phyloP scores from a whole-genome alignment of 2,888 invertebrate genomes.

The Panzeria rudis region DNA sequence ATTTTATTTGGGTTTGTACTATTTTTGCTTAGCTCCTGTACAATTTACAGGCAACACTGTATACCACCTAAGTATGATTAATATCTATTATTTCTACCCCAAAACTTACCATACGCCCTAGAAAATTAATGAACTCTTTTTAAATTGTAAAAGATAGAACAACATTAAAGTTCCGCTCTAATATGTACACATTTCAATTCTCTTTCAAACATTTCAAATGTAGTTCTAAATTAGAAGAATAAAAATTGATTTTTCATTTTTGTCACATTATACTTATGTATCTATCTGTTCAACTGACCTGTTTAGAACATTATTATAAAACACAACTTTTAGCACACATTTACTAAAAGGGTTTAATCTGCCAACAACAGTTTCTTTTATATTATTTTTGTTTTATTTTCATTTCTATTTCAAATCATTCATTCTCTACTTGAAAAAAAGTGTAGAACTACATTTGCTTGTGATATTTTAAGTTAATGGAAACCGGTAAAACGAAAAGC shows the following conservation, averaged over 20 bases:
- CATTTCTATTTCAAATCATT: slow-evolving; percentile 5
- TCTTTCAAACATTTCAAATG: not conserved
- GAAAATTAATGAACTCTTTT: not conserved
- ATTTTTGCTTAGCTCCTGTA: too few species aligned
- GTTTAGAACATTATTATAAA: slow-evolving; percentile 42
- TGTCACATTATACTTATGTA: not conserved
- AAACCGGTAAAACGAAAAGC: slow-evolving; percentile 56
- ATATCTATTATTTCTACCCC: too few species aligned
- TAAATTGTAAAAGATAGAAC: too few species aligned
- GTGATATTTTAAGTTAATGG: slow-evolving; percentile 63
- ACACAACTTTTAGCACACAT: slow-evolving; percentile 7
- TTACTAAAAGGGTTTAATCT: slow-evolving; percentile 43
- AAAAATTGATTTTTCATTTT: slow-evolving; percentile 5
- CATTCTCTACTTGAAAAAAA: slow-evolving; percentile 8
- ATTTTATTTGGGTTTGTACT: too few species aligned
- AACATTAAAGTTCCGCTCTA: not conserved
- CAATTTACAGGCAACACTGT: too few species aligned
- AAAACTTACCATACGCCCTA: not conserved
- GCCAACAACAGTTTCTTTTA: slow-evolving; percentile 16
- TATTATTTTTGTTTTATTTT: not conserved
- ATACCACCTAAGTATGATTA: not conserved
- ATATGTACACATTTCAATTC: not conserved
- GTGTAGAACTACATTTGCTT: slow-evolving; percentile 27
- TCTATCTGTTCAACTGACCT: slow-evolving; percentile 51
- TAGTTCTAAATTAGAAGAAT: not conserved